Evolutionary conservation across 2,797 vertebrate species (phyloP).

Genomic region (Artibeus jamaicensis): DNA sequence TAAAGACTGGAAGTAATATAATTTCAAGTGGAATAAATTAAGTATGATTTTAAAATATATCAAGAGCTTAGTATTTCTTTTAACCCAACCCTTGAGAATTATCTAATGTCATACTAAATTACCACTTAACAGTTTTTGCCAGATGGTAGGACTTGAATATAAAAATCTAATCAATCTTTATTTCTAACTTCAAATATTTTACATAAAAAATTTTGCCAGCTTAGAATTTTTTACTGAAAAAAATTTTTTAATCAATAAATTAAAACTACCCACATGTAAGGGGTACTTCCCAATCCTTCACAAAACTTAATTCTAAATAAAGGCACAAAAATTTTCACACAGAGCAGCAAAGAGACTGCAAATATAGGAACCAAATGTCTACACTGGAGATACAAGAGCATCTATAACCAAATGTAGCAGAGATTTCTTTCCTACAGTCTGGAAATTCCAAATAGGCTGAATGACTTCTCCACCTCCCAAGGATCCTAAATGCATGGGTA

Average conservation of each 20-base stretch:
- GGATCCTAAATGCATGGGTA: neutral
- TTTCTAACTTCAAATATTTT: slow-evolving; percentile 56
- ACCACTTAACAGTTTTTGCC: slow-evolving; percentile 27
- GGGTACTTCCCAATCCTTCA: neutral
- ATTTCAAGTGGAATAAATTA: slow-evolving; percentile 35
- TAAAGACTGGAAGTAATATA: slow-evolving; percentile 30
- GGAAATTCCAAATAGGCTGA: slow-evolving; percentile 44
- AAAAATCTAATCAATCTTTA: slow-evolving; percentile 29
- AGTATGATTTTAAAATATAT: slow-evolving; percentile 32
- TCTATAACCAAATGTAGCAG: neutral
- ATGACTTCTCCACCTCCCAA: slow-evolving; percentile 10
- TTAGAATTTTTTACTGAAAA: slow-evolving; percentile 30
- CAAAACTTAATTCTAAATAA: slow-evolving; percentile 50
- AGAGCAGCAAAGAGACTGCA: neutral
- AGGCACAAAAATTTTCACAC: neutral
- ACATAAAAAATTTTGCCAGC: slow-evolving; percentile 28
- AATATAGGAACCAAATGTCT: neutral
- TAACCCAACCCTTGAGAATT: slow-evolving; percentile 27
- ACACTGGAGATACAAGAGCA: neutral
- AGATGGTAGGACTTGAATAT: neutral
- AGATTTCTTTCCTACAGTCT: slow-evolving; percentile 34
- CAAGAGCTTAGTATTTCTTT: slow-evolving; percentile 36
- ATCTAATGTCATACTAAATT: neutral
- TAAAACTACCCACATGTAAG: neutral
- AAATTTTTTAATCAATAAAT: slow-evolving; percentile 15